Evolutionary conservation across 2,888 invertebrate genomes (phyloP), one percentile per base, ranked within the genome.

Genomic region (Branchellion lobata): DNA sequence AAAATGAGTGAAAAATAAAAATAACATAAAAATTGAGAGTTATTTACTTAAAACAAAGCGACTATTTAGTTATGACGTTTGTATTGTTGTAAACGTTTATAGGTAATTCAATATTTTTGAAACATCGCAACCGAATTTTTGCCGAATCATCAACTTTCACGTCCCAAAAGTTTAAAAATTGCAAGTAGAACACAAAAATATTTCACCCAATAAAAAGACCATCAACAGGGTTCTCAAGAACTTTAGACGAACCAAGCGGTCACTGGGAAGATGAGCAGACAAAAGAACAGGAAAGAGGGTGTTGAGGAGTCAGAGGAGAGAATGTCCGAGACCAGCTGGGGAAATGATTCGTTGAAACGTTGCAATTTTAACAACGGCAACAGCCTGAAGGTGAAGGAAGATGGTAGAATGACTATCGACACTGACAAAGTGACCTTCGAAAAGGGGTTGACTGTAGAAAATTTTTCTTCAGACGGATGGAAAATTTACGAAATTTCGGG

Each of bases 281-380:
- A 24, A 18, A 57, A 57, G 24, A 24, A n/a, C 61, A 57, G 21
- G 61, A 57, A 24, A 5, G n/a, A 8, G 3, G 21, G 24, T n/a
- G 24, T n/a, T 8, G 61, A 57, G n/a, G 24, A 57, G 8, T 40
- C 40, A n/a, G 61, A 57, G 24, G 61, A 5, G 21, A n/a, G 61
- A n/a, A 18, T n/a, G 8, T 57, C 24, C 5, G 61, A 57, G 21
- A n/a, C 24, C 21, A 24, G 61, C 21, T 57, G 21, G 21, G n/a
- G 24, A 8, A 24, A 57, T 5, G n/a, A 14, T 57, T 24, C 61
- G 5, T 5, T 14, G 24, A n/a, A 8, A 18, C 5, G 5, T n/a
- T 57, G 5, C 61, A 57, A 57, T n/a, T 24, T n/a, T n/a, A 57
- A 57, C 61, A 57, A 57, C 24, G 61, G 61, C 24, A 57, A 57